Percentiles rank a stretch among this genome's conserved stretches.
These are phyloP conservation scores for Coranthus polyacanthus DNA, from an alignment of 2,797 vertebrate genomes.

Conservation along the genomic window DNA sequence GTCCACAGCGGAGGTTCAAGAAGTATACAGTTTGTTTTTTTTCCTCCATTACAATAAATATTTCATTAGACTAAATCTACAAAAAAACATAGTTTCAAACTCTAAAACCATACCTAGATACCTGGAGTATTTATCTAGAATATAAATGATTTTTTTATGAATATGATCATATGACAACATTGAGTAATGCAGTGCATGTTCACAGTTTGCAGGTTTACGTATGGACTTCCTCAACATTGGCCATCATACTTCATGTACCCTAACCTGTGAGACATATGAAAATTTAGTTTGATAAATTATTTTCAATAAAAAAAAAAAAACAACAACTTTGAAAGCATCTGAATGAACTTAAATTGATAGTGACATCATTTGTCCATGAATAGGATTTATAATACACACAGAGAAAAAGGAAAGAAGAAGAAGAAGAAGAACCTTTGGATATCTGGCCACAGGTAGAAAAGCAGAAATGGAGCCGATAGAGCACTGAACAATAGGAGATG, in stretches of 20 bases:
- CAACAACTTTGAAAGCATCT: constrained; percentile 34
- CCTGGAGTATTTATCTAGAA: constrained; percentile 68
- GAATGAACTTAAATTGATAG: constrained; percentile 37
- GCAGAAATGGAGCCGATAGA: constrained; percentile 54
- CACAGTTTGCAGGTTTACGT: constrained; percentile 62
- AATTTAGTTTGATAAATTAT: constrained; percentile 28
- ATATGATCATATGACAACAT: constrained; percentile 46
- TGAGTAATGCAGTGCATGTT: constrained; percentile 61
- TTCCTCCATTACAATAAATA: constrained; percentile 73
- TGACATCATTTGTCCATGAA: constrained; percentile 52
- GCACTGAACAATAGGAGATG: constrained; percentile 53
- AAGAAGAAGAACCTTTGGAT: constrained; percentile 54
- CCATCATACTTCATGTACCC: constrained; percentile 26
- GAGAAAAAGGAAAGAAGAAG: constrained; percentile 40
- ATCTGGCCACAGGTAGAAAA: constrained; percentile 66
- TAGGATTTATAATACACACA: constrained; percentile 56
- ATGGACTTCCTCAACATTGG: constrained; percentile 47
- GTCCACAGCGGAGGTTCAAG: constrained; percentile 56
- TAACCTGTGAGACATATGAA: constrained; percentile 42
- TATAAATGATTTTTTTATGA: constrained; percentile 64
- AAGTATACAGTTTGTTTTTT: constrained; percentile 57
- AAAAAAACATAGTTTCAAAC: constrained; percentile 71
- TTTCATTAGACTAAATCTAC: constrained; percentile 76
- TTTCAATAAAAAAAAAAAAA: constrained; percentile 34
- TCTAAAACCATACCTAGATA: constrained; percentile 71